phyloP scores from a whole-genome alignment of 64 coral and sea anemone species.

The Pocillopora damicornis region DNA sequence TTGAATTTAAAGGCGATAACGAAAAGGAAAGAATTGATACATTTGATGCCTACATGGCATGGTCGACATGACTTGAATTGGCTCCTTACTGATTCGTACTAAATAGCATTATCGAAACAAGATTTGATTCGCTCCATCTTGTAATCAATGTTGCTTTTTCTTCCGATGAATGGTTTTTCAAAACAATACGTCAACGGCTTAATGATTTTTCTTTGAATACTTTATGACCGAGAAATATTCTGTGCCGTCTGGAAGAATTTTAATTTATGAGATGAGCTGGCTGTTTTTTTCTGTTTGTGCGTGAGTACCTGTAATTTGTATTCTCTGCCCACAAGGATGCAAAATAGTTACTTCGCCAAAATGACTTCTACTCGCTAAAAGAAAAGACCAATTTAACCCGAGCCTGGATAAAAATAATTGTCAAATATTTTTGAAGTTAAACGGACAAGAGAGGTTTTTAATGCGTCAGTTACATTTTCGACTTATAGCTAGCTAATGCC shows the following conservation, averaged over 20 bases:
- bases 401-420: no score
- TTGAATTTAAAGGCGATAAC: not conserved
- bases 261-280: not conserved
- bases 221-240: not conserved
- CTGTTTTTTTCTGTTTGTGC: not conserved
- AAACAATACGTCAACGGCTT: not conserved
- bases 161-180: slow-evolving; percentile 5
- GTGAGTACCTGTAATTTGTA: not conserved
- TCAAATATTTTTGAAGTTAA: no score
- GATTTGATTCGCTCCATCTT: not conserved
- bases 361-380: no score
- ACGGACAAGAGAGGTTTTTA: no score
- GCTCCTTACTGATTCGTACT: not conserved
- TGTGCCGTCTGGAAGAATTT: not conserved
- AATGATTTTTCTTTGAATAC: not conserved
- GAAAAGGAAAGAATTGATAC: not conserved
- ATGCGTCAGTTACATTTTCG: no score
- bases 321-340: no score
- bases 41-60: not conserved
- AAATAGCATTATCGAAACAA: not conserved
- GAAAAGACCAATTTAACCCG: no score
- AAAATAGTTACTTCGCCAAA: no score
- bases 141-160: not conserved
- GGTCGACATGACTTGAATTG: slow-evolving; percentile 6
- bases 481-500: no score